Evolutionary conservation across 2,888 invertebrate genomes (phyloP).

Genomic region (Molanna angustata): DNA sequence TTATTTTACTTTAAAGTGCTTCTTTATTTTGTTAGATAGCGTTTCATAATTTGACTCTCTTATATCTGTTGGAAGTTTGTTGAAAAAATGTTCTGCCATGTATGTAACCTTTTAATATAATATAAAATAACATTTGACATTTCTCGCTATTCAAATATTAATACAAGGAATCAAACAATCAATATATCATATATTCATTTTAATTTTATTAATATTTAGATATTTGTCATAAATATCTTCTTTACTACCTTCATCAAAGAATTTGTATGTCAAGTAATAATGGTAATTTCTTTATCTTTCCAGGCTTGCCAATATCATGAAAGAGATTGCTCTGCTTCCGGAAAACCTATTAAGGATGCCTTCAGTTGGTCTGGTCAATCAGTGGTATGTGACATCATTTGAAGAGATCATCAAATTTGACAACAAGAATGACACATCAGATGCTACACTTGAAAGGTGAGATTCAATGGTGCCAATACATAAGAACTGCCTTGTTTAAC

Average conservation of each 20-base stretch:
- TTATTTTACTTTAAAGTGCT: too few species aligned
- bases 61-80: too few species aligned
- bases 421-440: constrained; percentile 70
- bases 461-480: too few species aligned
- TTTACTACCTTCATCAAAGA: background rate
- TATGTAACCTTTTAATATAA: too few species aligned
- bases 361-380: constrained; percentile 88
- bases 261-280: background rate
- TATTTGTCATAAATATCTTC: background rate
- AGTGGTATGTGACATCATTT: constrained; percentile 93
- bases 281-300: constrained; percentile 16
- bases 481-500: background rate
- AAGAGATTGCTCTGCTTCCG: constrained; percentile 94
- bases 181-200: too few species aligned
- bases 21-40: too few species aligned
- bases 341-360: constrained; percentile 91
- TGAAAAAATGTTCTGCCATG: too few species aligned
- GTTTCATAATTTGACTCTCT: too few species aligned
- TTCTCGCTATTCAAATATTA: background rate
- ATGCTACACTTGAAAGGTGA: constrained; percentile 65
- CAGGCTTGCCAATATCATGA: constrained; percentile 96
- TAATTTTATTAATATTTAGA: too few species aligned
- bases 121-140: too few species aligned
- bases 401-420: constrained; percentile 94
- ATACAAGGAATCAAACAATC: background rate